Percentiles rank a stretch among this genome's conserved stretches.
Conservation (phyloP, 1,140 invertebrate genomes). For the Zaprionus nigranus region DNA sequence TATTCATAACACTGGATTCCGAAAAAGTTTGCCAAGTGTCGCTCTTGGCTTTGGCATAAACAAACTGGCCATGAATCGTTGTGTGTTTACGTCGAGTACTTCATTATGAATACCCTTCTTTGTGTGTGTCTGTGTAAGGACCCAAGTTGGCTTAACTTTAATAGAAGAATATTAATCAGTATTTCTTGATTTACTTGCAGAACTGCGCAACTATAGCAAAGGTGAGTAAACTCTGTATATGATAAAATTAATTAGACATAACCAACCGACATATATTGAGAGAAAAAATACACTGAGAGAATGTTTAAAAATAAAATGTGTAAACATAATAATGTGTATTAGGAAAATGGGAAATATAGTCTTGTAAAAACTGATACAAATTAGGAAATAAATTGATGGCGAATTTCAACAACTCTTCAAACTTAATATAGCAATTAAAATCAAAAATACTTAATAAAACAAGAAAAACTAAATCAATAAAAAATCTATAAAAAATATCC, state of each 20-base stretch:
- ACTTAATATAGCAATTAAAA: neutral
- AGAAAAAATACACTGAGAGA: neutral
- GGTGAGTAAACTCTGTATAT: slow-evolving; percentile 45
- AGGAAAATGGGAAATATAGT: neutral
- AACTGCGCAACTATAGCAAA: slow-evolving; percentile 55
- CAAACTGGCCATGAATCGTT: slow-evolving; percentile 36
- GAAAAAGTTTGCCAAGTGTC: slow-evolving; percentile 42
- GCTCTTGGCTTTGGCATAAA: slow-evolving; percentile 48
- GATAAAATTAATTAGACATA: neutral
- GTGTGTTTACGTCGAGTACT: slow-evolving; percentile 13
- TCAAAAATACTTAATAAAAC: neutral
- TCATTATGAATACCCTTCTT: slow-evolving; percentile 8
- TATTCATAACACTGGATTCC: slow-evolving; percentile 46
- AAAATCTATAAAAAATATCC: neutral
- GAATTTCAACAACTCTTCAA: too few species aligned
- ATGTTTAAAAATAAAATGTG: too few species aligned
- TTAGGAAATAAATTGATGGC: too few species aligned
- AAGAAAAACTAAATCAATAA: neutral
- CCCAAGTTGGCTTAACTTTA: slow-evolving; percentile 24
- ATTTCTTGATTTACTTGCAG: slow-evolving; percentile 53
- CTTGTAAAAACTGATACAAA: neutral
- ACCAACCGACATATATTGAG: neutral
- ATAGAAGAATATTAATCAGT: slow-evolving; percentile 47
- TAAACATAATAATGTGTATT: too few species aligned
- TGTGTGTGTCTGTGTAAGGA: neutral